Percentiles rank a stretch among this genome's conserved stretches.
Evolutionary conservation across 2,797 vertebrate species (phyloP).

Genomic region (Periophthalmus magnuspinnatus): DNA sequence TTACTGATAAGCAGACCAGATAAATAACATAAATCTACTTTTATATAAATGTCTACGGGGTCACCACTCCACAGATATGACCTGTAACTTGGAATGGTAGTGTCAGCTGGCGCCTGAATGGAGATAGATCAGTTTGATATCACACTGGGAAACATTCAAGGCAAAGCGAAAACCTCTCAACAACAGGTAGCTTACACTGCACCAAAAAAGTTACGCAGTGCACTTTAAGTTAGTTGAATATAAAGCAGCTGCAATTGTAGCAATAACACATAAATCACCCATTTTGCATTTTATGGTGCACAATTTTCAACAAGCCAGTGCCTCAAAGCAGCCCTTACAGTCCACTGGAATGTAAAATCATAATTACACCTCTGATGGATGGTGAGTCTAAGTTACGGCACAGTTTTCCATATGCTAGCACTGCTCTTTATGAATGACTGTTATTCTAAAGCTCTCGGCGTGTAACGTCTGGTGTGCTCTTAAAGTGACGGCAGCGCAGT

Average conservation of each 20-base stretch:
- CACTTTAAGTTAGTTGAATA: not conserved
- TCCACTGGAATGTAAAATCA: conserved; percentile 3
- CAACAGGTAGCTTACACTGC: no score
- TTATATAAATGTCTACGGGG: no score
- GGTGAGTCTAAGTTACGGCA: not conserved
- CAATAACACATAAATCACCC: not conserved
- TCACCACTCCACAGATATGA: no score
- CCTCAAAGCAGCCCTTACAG: not conserved
- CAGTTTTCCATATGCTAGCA: conserved; percentile 10
- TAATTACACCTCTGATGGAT: conserved; percentile 7
- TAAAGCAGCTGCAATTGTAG: not conserved
- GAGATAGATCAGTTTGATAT: no score
- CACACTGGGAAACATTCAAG: no score
- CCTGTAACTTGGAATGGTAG: no score
- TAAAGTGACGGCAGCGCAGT: not conserved
- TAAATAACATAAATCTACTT: no score
- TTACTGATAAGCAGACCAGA: no score
- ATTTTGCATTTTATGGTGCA: not conserved
- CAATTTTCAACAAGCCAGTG: not conserved
- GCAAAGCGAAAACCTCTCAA: no score
- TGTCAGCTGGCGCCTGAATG: no score
- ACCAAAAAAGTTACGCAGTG: not conserved
- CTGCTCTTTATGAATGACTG: conserved; percentile 1
- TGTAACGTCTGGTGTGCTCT: conserved; percentile 7
- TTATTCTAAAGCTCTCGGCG: not conserved